Percentiles rank a stretch among this genome's conserved stretches.
Evolutionary conservation across 2,888 invertebrate genomes (phyloP).

Genomic region (Polia nebulosa): DNA sequence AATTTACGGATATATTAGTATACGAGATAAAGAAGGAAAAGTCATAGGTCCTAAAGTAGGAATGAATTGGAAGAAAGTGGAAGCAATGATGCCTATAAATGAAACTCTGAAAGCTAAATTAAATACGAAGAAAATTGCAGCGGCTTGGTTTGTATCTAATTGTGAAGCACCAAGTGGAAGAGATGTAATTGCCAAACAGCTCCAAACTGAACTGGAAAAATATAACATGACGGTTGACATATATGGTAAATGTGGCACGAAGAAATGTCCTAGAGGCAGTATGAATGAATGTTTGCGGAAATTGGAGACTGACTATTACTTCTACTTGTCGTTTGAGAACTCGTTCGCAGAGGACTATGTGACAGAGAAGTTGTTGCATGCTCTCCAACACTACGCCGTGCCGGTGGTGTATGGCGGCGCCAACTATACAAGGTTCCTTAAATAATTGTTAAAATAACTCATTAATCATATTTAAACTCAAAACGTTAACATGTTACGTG

Average conservation of each 20-base stretch:
- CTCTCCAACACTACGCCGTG: constrained; percentile 76
- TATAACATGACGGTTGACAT: constrained; percentile 74
- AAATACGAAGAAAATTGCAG: constrained; percentile 73
- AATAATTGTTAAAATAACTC: not conserved
- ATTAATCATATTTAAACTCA: too few relatives aligned
- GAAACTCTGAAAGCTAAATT: constrained; percentile 69
- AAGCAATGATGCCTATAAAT: constrained; percentile 72
- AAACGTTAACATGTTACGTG: too few relatives aligned
- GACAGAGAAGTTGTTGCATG: constrained; percentile 80
- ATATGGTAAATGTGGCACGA: constrained; percentile 76
- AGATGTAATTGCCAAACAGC: constrained; percentile 63
- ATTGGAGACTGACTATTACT: constrained; percentile 76
- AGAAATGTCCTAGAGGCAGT: constrained; percentile 60
- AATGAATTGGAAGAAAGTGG: constrained; percentile 72
- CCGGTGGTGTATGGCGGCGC: constrained; percentile 83
- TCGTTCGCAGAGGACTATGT: constrained; percentile 81
- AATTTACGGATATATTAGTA: constrained; percentile 72
- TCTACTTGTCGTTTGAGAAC: constrained; percentile 83
- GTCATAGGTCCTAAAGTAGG: constrained; percentile 72
- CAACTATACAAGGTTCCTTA: constrained; percentile 79
- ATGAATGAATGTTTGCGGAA: constrained; percentile 65
- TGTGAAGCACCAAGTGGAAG: constrained; percentile 72
- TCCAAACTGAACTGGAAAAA: constrained; percentile 66
- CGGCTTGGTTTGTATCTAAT: constrained; percentile 82
- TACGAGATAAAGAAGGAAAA: constrained; percentile 67